These are phyloP conservation scores for Neofelis nebulosa DNA, from an alignment of 2,113 vertebrate genomes.

Conservation along the genomic window DNA sequence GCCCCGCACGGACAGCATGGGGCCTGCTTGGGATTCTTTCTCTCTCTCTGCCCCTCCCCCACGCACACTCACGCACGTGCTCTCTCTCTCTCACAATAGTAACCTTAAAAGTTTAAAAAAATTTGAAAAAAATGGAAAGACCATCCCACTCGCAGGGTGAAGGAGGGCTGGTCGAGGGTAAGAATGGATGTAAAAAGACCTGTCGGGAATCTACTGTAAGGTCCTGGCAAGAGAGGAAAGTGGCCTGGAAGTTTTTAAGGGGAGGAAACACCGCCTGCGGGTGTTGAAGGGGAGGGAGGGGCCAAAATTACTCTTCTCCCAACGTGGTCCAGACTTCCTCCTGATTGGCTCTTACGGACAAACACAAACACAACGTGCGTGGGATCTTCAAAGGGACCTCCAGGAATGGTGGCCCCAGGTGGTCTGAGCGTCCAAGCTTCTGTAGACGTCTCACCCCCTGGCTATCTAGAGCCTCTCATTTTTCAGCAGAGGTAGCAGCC, in stretches of 20 bases:
- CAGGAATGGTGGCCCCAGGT: background rate
- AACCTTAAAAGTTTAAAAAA: too few relatives aligned
- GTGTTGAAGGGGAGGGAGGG: background rate
- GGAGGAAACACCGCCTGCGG: too few relatives aligned
- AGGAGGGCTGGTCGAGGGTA: background rate
- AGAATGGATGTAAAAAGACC: background rate
- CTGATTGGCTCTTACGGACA: accelerated
- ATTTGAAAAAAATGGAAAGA: background rate
- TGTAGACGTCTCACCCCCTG: background rate
- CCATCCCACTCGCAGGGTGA: background rate
- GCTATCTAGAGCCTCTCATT: background rate
- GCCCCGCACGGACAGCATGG: too few relatives aligned
- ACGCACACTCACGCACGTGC: too few relatives aligned
- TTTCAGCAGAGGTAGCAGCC: background rate
- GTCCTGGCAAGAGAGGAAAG: background rate
- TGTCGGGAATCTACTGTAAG: background rate
- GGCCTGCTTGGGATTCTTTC: too few relatives aligned
- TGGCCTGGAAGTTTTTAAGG: background rate
- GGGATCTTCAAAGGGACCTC: background rate
- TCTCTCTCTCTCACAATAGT: too few relatives aligned
- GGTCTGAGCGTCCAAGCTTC: background rate
- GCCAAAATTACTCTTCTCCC: background rate
- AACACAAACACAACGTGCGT: too few relatives aligned
- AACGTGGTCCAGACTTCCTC: accelerated
- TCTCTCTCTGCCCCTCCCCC: too few relatives aligned